Base-by-base conservation (phyloP, 92 coral and sea anemone genomes). In the Palythoa heliodiscus region DNA sequence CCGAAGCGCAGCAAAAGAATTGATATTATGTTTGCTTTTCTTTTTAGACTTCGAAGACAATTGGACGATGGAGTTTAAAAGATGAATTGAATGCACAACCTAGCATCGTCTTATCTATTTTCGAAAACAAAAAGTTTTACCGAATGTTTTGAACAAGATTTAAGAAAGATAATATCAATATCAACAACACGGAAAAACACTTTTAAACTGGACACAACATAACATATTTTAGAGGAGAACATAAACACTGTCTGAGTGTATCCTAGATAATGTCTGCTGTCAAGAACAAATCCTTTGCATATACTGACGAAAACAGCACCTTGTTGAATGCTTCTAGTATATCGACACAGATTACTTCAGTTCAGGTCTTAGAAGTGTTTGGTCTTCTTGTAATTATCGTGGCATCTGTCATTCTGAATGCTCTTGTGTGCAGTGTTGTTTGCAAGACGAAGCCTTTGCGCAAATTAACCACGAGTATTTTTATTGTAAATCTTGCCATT, bases 401-500 rank as follows among this genome's bases (percentile, higher is more conserved):
- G 25, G 82, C 87, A 15, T 90, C 98, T 7, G 74, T 96, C 38
- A 15, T 87, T 7, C 47, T 96, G 64, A 96, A 96, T 78, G 77
- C 85, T 23, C 88, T 95, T 10, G 90, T 93, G 11, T 92, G 90
- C 61, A 82, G 78, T 15, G 97, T 96, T 29, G 89, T 96, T 70
- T 88, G 90, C 73, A 77, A 88, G 40, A 88, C 87, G 82, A 96
- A 94, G 52, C 88, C 92, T 43, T 67, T 94, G 12, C 86, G 92
- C 15, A 82, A 84, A 53, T 83, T 91, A 39, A 90, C 98, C 38
- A 93, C 98, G n/a, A 96, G 91, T 72, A 87, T 96, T 17, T 94
- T 96, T 57, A 95, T 96, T 16, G 77, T 96, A 23, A 96, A 96
- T 71, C 83, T 96, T 78, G 94, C 93, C 12, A 71, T 96, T 71